Conservation (phyloP, 2,888 invertebrate genomes). For the Gibbula magus region DNA sequence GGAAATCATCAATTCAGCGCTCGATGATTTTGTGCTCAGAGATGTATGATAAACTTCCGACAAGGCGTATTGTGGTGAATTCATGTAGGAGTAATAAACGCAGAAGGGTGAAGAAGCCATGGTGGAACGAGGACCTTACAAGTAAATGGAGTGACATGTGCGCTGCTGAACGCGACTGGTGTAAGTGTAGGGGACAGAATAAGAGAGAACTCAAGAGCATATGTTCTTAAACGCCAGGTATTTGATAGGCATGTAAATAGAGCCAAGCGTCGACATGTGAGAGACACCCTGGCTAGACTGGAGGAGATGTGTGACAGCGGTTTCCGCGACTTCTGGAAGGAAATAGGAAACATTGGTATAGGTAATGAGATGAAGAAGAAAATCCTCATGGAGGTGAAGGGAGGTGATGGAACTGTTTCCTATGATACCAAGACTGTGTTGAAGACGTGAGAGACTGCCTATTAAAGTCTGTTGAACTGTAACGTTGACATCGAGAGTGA, state of each 20-base stretch:
- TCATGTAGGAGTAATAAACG: background rate
- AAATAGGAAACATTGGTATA: too few species aligned
- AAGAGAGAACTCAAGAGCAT: background rate
- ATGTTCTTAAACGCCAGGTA: background rate
- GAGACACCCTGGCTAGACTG: too few species aligned
- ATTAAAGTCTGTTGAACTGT: background rate
- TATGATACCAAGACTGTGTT: background rate
- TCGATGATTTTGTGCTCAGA: background rate
- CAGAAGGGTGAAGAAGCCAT: background rate
- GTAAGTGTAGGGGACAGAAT: background rate
- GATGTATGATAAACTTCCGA: background rate
- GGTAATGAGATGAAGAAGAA: too few species aligned
- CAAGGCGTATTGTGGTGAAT: background rate
- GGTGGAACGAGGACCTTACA: background rate
- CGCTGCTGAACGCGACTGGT: background rate
- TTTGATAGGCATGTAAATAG: background rate
- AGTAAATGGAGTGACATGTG: constrained; percentile 17
- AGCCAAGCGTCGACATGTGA: background rate
- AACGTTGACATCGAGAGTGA: background rate
- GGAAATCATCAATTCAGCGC: background rate
- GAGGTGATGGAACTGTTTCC: background rate
- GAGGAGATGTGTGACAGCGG: background rate
- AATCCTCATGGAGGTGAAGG: background rate
- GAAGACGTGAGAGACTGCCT: background rate
- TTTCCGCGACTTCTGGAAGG: background rate